Base-by-base conservation (phyloP, 92 coral and sea anemone genomes). In the Metridium senile region DNA sequence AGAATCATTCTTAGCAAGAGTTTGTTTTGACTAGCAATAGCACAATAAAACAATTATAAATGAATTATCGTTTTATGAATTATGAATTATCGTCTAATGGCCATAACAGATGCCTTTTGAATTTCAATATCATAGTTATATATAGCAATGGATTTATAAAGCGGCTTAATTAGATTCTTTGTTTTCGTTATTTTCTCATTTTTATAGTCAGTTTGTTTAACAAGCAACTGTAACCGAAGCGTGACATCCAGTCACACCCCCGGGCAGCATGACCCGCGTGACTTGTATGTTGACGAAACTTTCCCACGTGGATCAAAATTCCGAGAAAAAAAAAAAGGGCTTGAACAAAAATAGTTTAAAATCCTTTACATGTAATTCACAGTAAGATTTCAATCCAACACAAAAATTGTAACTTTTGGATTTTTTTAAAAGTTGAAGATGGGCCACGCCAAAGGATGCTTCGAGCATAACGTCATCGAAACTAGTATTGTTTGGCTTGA, bases 241-340 rank as follows among this genome's bases (percentile, higher is more conserved):
- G 49, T 39, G 49, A 39, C 49, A 39, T 4, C 13, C 13, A 39
- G 49, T 13, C 13, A 39, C 49, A 13, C 49, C 49, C 49, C 13
- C 49, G 49, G 49, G 49, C 49, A 39, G 61, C 61, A 18, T 61
- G 32, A 61, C 66, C 32, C 8, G 39, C 69, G 69, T 63, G 69
- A 63, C 69, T 63, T 63, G 69, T n/a, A n/a, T n/a, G n/a, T 28
- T 63, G 0, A 20, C 45, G 45, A 63, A 63, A 63, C 28, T 28
- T 63, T 63, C 69, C 35, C 69, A 63, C 43, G 69, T 63, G 69
- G 69, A 54, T 29, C 17, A 28, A 16, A 59, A 26, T 25, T 21
- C 31, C 29, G 23, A 54, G 61, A 17, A 19, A 45, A 45, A 45
- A 45, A 17, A 8, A 45, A 45, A n/a, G n/a, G n/a, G n/a, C n/a